Base-by-base conservation (phyloP, 2,113 vertebrate genomes). In the Sakesphorus luctuosus region DNA sequence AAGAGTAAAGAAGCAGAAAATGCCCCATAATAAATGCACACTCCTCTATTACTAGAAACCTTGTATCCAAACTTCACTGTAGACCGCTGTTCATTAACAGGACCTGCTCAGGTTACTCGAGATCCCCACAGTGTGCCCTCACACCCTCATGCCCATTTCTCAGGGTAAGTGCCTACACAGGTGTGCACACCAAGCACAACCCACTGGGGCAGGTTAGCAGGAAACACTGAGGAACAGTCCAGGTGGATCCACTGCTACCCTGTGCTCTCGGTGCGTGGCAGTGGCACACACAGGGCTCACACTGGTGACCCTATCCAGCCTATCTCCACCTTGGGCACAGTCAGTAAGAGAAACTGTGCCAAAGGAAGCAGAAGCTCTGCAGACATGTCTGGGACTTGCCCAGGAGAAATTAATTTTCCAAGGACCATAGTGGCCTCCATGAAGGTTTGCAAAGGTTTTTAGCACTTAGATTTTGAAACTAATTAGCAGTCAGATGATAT, bases 251-350 rank as follows among this genome's bases (percentile, higher is more conserved):
- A 55, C 28, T 4, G 16, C 1, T 35, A 12, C 26, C 40, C 25
- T 58, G 46, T 44, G 36, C 52, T 36, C 46, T 38, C n/a, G 5
- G 36, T 3, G 4, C 13, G 49, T 24, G 71, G 25, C 69, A 28
- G 35, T 6, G n/a, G 28, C 6, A 38, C 53, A 29, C 44, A 29
- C 25, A 43, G 44, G 46, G n/a, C 15, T 80, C n/a, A 19, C 1
- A 5, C 35, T 2, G 1, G 17, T 7, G 4, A 16, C 14, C 1
- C 0, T 26, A 11, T 4, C 35, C 59, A 9, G 4, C 0, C 0
- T 7, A 8, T 7, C 69, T 65, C 50, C 74, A 65, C 44, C 21
- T 36, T 14, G 18, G 62, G 17, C 67, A 40, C 40, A 3, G 18
- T 3, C 62, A 35, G 40, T 0, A 2, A 43, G 18, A 24, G 19